A percentile compares a stretch with the other conserved stretches of the same genome.
phyloP scores from a whole-genome alignment of 2,797 vertebrate species.

The Microcaecilia unicolor region DNA sequence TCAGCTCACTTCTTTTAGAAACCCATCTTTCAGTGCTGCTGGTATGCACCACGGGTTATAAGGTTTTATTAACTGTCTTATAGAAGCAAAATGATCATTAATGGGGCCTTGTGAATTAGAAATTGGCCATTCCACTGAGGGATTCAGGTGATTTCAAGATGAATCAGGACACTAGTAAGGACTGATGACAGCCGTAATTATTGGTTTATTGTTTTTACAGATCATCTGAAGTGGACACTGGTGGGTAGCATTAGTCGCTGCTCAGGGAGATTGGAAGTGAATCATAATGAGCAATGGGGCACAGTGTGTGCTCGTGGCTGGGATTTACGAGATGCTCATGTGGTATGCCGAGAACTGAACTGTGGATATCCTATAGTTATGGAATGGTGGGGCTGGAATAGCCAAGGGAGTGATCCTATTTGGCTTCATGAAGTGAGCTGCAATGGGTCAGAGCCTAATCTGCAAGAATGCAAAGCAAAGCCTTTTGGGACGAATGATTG shows the following conservation, averaged over 20 bases:
- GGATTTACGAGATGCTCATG: not conserved
- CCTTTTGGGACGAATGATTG: not conserved
- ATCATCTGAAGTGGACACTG: no score
- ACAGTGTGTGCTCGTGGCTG: constrained; percentile 7
- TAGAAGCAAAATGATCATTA: no score
- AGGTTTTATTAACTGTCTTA: no score
- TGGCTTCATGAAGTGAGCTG: constrained; percentile 4
- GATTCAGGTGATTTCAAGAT: no score
- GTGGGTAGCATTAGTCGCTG: not conserved
- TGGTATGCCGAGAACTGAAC: constrained; percentile 21
- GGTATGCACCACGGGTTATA: no score
- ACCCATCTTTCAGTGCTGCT: no score
- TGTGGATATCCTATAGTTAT: constrained; percentile 16
- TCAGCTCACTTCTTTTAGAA: no score
- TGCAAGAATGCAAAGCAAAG: not conserved
- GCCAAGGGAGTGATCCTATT: not conserved
- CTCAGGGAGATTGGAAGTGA: constrained; percentile 15
- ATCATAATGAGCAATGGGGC: not conserved
- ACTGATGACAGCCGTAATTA: no score
- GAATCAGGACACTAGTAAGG: no score
- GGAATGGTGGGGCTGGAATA: not conserved
- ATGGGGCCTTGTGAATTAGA: no score
- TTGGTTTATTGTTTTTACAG: no score
- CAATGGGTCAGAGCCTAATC: constrained; percentile 1
- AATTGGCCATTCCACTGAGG: no score